Conservation (phyloP, 2,888 invertebrate species). For the Aphodius sticticus region DNA sequence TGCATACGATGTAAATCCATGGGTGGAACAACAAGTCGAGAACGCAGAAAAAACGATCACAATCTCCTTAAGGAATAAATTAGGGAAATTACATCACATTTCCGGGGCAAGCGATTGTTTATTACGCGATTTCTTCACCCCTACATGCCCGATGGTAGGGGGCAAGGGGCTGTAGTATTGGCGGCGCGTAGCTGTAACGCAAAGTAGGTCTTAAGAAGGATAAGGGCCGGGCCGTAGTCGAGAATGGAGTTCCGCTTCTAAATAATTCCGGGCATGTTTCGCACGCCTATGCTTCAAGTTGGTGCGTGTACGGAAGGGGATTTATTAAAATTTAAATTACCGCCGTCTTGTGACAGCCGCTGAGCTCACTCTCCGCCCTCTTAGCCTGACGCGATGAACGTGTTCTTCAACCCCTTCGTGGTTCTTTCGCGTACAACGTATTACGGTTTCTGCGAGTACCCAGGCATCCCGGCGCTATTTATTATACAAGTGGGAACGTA, state of each 20-base stretch:
- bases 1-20: too few relatives aligned
- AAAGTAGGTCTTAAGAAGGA: neutral
- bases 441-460: neutral
- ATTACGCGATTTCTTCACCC: neutral
- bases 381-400: neutral
- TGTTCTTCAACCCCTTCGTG: constrained; percentile 4
- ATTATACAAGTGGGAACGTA: neutral
- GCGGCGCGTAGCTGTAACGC: neutral
- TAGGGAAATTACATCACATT: neutral
- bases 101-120: constrained; percentile 4
- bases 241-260: neutral
- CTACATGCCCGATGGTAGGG: neutral
- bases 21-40: neutral
- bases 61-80: neutral
- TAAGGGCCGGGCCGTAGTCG: neutral
- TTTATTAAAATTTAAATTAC: constrained; percentile 4
- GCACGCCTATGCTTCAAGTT: neutral
- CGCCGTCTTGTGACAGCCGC: neutral
- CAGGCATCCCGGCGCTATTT: neutral
- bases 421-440: neutral
- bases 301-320: neutral
- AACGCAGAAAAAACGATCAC: neutral
- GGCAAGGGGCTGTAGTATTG: neutral
- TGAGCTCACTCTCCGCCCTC: neutral
- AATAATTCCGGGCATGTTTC: constrained; percentile 4